A percentile compares a stretch with the other conserved stretches of the same genome.
Conservation (phyloP, 2,888 invertebrate species). For the Chorisops tibialis region DNA sequence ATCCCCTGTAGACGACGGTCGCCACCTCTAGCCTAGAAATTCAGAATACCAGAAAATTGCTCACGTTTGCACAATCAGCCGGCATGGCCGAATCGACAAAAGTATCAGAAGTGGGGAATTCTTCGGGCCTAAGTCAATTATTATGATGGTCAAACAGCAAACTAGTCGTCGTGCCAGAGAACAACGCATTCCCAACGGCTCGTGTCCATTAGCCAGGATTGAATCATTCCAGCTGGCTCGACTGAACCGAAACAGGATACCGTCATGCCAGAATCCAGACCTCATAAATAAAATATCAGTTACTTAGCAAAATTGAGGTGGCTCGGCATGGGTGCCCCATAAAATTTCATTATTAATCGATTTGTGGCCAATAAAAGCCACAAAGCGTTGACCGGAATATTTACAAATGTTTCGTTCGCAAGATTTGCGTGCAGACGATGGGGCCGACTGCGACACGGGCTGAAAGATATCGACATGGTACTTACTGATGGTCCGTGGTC, state of each 20-base stretch:
- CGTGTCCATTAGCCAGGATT: slow-evolving; percentile 6
- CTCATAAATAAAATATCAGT: slow-evolving; percentile 24
- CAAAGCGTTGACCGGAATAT: slow-evolving; percentile 8
- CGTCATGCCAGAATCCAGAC: not conserved
- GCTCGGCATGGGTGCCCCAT: slow-evolving; percentile 19
- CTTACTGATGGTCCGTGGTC: too few relatives aligned
- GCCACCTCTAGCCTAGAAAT: too few relatives aligned
- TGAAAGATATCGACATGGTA: too few relatives aligned
- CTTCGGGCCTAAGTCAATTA: too few relatives aligned
- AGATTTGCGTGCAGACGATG: too few relatives aligned
- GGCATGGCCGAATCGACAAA: too few relatives aligned
- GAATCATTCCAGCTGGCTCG: slow-evolving; percentile 3
- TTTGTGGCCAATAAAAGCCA: slow-evolving; percentile 12
- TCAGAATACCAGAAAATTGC: too few relatives aligned
- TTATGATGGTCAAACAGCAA: not conserved
- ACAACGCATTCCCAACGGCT: not conserved
- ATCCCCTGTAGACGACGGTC: too few relatives aligned
- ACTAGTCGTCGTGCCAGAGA: too few relatives aligned
- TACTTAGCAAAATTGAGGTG: slow-evolving; percentile 23
- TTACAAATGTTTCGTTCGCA: not conserved
- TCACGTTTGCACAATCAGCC: too few relatives aligned
- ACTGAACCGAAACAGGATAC: not conserved
- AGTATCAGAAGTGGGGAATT: too few relatives aligned
- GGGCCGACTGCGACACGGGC: too few relatives aligned
- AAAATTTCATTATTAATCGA: slow-evolving; percentile 24